These are phyloP conservation scores for Lucifuga dentata DNA, from an alignment of 2,113 vertebrate genomes.

Conservation along the genomic window DNA sequence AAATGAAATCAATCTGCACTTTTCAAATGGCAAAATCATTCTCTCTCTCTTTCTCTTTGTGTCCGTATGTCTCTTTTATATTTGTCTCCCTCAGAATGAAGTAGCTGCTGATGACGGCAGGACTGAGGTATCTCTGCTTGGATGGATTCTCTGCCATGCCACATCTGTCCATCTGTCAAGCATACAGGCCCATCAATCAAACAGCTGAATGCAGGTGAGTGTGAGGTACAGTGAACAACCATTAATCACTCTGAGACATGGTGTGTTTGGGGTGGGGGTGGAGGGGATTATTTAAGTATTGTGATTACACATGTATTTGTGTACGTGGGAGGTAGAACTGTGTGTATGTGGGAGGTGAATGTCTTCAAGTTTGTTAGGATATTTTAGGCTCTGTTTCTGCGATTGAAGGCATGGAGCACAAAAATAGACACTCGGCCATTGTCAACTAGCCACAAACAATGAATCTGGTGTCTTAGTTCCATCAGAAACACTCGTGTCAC, in stretches of 20 bases:
- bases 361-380: no score
- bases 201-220: conserved; percentile 53
- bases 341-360: not conserved
- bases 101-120: conserved; percentile 19
- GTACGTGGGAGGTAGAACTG: conserved; percentile 9
- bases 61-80: not conserved
- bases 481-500: no score
- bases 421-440: no score
- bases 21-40: conserved; percentile 1
- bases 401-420: no score
- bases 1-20: conserved; percentile 16
- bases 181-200: conserved; percentile 67
- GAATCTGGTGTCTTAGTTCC: no score
- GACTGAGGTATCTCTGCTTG: conserved; percentile 35
- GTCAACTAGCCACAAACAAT: no score
- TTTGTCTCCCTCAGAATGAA: conserved; percentile 16
- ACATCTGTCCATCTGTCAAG: conserved; percentile 70
- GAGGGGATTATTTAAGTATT: conserved; percentile 31
- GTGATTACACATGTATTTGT: not conserved
- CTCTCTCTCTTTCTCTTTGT: not conserved
- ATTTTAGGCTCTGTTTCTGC: no score
- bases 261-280: conserved; percentile 10
- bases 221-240: conserved; percentile 47
- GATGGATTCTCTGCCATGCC: conserved; percentile 46
- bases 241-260: conserved; percentile 73